Evolutionary conservation across 2,888 invertebrate species (phyloP).

Genomic region (Pollenia angustigena): DNA sequence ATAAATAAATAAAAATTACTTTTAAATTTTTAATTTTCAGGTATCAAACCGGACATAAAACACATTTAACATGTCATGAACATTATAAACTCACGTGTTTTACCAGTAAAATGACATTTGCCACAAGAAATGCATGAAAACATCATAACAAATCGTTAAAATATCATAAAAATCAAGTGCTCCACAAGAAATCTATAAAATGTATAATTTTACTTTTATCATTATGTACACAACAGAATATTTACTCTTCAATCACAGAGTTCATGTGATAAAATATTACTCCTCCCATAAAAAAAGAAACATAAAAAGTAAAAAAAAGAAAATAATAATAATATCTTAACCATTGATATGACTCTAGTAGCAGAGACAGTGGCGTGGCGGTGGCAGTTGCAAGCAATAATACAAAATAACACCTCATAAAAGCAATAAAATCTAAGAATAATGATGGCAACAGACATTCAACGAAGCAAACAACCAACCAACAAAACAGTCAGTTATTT

Average conservation of each 20-base stretch:
- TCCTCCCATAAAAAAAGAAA: constrained; percentile 26
- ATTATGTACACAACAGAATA: not conserved
- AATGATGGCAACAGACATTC: constrained; percentile 66
- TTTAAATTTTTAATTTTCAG: not conserved
- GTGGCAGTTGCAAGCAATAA: constrained; percentile 75
- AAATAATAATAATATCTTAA: constrained; percentile 50
- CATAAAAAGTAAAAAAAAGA: constrained; percentile 18
- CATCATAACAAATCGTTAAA: constrained; percentile 83
- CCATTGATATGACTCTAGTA: constrained; percentile 1
- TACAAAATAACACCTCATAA: constrained; percentile 80
- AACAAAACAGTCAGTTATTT: constrained; percentile 35
- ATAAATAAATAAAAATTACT: too few species aligned
- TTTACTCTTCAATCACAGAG: constrained; percentile 26
- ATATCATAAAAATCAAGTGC: constrained; percentile 79
- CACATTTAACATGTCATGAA: not conserved
- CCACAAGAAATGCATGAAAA: constrained; percentile 25
- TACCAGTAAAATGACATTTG: constrained; percentile 19
- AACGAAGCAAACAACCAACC: constrained; percentile 44
- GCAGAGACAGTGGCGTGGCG: constrained; percentile 75
- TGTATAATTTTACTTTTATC: constrained; percentile 80
- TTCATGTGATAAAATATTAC: constrained; percentile 49
- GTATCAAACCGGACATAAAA: constrained; percentile 43
- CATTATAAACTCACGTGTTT: constrained; percentile 29
- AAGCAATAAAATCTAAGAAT: constrained; percentile 78
- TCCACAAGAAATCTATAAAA: constrained; percentile 74